phyloP scores from a whole-genome alignment of 2,113 vertebrate species.

The Rana temporaria region DNA sequence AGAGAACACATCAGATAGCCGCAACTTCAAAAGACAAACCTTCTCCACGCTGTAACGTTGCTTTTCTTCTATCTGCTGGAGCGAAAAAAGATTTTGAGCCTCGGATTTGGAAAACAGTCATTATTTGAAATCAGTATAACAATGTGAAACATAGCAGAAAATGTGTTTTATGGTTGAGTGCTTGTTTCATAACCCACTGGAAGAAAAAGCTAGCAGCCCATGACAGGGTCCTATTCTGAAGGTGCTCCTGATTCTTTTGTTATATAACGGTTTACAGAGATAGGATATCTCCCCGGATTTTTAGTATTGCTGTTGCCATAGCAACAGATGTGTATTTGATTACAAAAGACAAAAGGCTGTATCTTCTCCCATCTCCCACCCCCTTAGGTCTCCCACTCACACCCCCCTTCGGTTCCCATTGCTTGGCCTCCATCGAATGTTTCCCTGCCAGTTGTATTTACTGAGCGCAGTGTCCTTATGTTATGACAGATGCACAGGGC shows the following conservation, averaged over 20 bases:
- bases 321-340: slow-evolving; percentile 57
- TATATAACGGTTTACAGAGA: slow-evolving; percentile 19
- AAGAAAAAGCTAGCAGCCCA: neutral
- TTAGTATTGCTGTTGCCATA: slow-evolving; percentile 41
- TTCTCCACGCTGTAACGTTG: neutral
- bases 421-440: slow-evolving; percentile 15
- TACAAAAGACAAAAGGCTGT: slow-evolving; percentile 53
- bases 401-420: slow-evolving; percentile 33
- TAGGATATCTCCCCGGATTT: slow-evolving; percentile 30
- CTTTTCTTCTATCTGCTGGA: neutral
- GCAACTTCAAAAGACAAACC: neutral
- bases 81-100: neutral
- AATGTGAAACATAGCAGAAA: slow-evolving; percentile 52
- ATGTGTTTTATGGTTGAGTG: slow-evolving; percentile 36
- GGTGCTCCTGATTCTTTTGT: neutral
- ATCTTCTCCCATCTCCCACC: slow-evolving; percentile 44
- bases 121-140: slow-evolving; percentile 50
- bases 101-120: slow-evolving; percentile 9
- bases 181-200: neutral
- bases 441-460: slow-evolving; percentile 24
- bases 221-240: neutral
- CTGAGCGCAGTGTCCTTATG: slow-evolving; percentile 13
- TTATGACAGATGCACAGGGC: neutral
- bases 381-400: slow-evolving; percentile 54
- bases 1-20: neutral